Evolutionary conservation across 2,797 vertebrate species (phyloP).

Genomic region (Sebastes iracundus): DNA sequence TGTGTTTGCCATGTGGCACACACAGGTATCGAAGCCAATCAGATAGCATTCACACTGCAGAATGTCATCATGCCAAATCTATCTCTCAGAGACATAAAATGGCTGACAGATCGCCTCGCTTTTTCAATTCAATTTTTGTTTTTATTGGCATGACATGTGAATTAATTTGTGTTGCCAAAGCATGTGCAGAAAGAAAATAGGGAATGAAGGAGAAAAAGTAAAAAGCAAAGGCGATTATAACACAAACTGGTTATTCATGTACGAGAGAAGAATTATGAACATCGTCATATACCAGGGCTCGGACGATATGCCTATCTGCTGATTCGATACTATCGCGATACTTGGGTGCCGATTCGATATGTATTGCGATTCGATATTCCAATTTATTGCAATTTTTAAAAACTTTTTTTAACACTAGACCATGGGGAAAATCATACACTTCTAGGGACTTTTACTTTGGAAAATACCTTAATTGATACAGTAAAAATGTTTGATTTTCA

Average conservation of each 20-base stretch:
- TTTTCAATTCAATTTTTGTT: background rate
- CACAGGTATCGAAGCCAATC: conserved; percentile 12
- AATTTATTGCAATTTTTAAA: too few relatives aligned
- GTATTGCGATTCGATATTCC: too few relatives aligned
- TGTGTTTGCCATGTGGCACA: background rate
- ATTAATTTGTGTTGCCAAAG: background rate
- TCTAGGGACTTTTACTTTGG: too few relatives aligned
- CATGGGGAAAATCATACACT: too few relatives aligned
- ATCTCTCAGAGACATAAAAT: background rate
- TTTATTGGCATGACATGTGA: background rate
- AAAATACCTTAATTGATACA: too few relatives aligned
- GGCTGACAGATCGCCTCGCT: background rate
- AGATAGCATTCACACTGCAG: conserved; percentile 28
- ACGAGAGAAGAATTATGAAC: background rate
- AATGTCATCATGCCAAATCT: conserved; percentile 11
- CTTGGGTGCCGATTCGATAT: too few relatives aligned
- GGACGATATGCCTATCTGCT: too few relatives aligned
- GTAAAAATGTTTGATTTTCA: too few relatives aligned
- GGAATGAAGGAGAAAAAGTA: background rate
- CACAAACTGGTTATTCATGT: background rate
- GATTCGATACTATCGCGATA: too few relatives aligned
- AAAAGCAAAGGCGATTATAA: background rate
- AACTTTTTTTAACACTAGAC: too few relatives aligned
- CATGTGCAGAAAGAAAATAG: background rate
- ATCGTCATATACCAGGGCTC: background rate